Evolutionary conservation across 1,140 invertebrate genomes (phyloP), one percentile per base, ranked within the genome.

Genomic region (Dendrolimus punctatus): DNA sequence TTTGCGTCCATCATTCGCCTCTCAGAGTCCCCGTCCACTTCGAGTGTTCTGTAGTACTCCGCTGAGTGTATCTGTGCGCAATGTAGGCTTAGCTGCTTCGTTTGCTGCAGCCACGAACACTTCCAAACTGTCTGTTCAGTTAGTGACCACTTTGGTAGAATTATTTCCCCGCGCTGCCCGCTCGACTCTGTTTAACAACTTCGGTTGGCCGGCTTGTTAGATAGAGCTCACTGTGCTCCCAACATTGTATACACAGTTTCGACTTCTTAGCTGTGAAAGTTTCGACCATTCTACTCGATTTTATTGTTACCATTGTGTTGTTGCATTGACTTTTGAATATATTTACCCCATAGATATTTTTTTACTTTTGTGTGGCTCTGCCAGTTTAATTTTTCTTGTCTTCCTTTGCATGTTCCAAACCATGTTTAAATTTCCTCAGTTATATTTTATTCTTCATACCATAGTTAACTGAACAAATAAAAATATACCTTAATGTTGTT

Each of bases 191-290:
- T 66, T 73, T 71, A 80, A 73, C 80, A 77, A 83, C 64, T 81
- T 83, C 58, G 60, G 66, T 76, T 81, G 73, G 71, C 58, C 63
- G 62, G 73, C 76, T 80, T 80, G 81, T 85, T 85, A 81, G 23
- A 23, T 23, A 23, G 65, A 69, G 70, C 71, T 71, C 58, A 66
- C 66, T 68, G 67, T 64, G 71, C 66, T 63, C 58, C 57, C 63
- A 53, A 76, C 77, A 75, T 71, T 76, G 76, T 78, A 65, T 65
- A 73, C 68, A 75, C 60, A 75, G 75, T 77, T 76, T 71, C 60
- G 64, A 75, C 70, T 84, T 74, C 75, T 76, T 72, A 71, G 70
- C 73, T 70, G 68, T 53, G 56, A 75, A 81, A 81, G 70, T 81
- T 84, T 74, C 56, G 62, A 55, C 58, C 64, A 64, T 66, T 73